Base-by-base conservation (phyloP, 2,888 invertebrate genomes). In the Oscheius sp. region DNA sequence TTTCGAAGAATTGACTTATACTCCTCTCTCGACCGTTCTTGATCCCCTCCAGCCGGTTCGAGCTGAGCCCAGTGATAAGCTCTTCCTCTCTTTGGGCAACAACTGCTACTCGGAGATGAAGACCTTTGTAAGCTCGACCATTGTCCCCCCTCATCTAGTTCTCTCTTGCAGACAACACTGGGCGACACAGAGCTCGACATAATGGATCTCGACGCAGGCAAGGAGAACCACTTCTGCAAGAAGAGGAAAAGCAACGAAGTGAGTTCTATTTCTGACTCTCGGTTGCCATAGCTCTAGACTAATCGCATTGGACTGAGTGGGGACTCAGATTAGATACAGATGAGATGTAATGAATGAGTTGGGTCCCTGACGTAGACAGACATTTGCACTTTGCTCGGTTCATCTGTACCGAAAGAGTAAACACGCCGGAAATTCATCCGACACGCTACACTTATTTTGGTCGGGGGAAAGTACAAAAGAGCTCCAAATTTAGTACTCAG, bases 41-140 rank as follows among this genome's bases (percentile, higher is more conserved):
- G 64, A 63, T 20, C 33, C 53, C 2, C 48, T 71, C n/a, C 65
- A 55, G 12, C 71, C 67, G 8, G 53, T 68, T 12, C 15, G 63
- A 6, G 39, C 63, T 12, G 63, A 64, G 17, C 39, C 48, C n/a
- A 57, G 65, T 45, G 71, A 71, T 27, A 29, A 67, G 31, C 53
- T 71, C n/a, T 71, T 68, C 58, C 65, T 71, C 12, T 50, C 71
- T 6, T 55, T 71, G 15, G 52, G 37, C 48, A 63, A 39, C 33
- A 23, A 63, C 48, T 37, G 34, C 34, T 63, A 66, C 25, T 57
- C 67, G n/a, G 71, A 71, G 64, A 71, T 71, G 71, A 67, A 68
- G 55, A 63, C 63, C 27, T 71, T 68, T 55, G 66, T 67, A 42
- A 50, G 66, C n/a, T n/a, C n/a, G n/a, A n/a, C n/a, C 10, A 55